Evolutionary conservation across 2,888 invertebrate species (phyloP).

Genomic region (Pterostichus niger): DNA sequence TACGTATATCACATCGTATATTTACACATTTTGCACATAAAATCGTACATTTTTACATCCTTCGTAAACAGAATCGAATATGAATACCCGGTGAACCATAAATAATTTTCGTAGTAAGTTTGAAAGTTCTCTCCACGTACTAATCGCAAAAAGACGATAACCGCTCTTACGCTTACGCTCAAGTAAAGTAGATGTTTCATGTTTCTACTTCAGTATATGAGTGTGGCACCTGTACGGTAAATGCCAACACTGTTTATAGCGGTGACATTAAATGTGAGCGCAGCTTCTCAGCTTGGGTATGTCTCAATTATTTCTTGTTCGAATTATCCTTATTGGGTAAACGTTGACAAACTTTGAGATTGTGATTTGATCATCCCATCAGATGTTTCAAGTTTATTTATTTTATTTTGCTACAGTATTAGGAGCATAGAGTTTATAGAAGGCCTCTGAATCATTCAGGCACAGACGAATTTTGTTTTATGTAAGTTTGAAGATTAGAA

Average conservation of each 20-base stretch:
- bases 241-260: conserved; percentile 22
- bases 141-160: conserved; percentile 49
- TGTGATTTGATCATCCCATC: no score
- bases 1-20: no score
- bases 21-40: not conserved
- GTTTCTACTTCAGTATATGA: not conserved
- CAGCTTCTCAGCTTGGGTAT: not conserved
- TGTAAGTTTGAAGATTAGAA: no score
- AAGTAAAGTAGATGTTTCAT: not conserved
- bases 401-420: no score
- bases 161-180: conserved; percentile 24
- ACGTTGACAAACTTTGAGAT: no score
- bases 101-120: conserved; percentile 42
- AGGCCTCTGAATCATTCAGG: no score
- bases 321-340: not conserved
- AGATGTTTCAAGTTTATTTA: no score
- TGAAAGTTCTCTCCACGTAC: conserved; percentile 31
- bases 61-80: conserved; percentile 36
- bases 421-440: no score
- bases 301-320: not conserved
- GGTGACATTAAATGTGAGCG: conserved; percentile 22
- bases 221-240: conserved; percentile 29
- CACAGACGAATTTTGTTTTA: no score
- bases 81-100: conserved; percentile 19
- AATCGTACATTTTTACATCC: conserved; percentile 12